A percentile compares a stretch with the other conserved stretches of the same genome.
Conservation (phyloP, 1,140 invertebrate genomes). For the Zophobas morio region DNA sequence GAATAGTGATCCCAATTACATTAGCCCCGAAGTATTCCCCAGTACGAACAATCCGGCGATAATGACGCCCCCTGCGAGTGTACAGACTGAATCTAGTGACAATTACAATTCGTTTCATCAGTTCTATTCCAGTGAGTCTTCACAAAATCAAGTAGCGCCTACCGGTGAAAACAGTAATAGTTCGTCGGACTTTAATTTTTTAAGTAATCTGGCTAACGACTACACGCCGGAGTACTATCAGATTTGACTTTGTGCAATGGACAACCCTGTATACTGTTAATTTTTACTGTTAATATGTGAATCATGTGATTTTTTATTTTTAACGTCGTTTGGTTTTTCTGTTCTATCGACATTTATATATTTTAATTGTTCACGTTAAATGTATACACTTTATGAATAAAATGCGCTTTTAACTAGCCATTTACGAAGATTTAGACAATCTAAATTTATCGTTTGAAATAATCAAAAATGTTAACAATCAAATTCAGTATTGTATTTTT, state of each 20-base stretch:
- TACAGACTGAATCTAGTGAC: conserved; percentile 72
- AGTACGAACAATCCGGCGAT: conserved; percentile 58
- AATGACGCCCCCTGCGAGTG: conserved; percentile 74
- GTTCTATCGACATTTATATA: conserved; percentile 30
- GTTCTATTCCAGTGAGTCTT: conserved; percentile 76
- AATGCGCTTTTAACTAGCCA: conserved; percentile 30
- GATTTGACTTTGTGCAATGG: conserved; percentile 73
- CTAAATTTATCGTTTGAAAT: conserved; percentile 14
- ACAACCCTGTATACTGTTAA: conserved; percentile 53
- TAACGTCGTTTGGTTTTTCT: conserved; percentile 36
- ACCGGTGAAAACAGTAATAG: conserved; percentile 88
- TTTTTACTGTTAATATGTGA: conserved; percentile 50
- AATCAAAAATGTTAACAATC: conserved; percentile 35
- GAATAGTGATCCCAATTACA: conserved; percentile 66
- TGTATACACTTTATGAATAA: conserved; percentile 36
- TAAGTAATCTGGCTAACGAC: conserved; percentile 91
- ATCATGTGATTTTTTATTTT: conserved; percentile 48
- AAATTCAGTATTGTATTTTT: conserved; percentile 12
- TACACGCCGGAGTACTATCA: conserved; percentile 94
- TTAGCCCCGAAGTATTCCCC: conserved; percentile 61
- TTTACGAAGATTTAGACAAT: conserved; percentile 27
- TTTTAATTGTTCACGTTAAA: conserved; percentile 38
- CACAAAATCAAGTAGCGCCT: conserved; percentile 68
- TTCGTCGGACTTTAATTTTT: conserved; percentile 92
- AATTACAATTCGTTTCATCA: conserved; percentile 79